A percentile compares a stretch with the other conserved stretches of the same genome.
phyloP scores from a whole-genome alignment of 2,113 vertebrate genomes.

The Nothocercus nigrocapillus region DNA sequence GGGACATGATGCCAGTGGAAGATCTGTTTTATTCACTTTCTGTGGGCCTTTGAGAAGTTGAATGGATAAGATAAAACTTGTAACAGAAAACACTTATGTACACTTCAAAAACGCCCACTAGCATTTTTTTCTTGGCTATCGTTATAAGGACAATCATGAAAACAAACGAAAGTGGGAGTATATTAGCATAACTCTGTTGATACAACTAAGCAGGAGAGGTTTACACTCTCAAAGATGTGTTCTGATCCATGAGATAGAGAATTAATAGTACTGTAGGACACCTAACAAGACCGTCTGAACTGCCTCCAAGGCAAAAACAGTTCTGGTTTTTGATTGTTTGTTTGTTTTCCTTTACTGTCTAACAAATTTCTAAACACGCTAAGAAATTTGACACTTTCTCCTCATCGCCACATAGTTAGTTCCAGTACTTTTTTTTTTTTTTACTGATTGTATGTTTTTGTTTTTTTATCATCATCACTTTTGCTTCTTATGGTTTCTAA shows the following conservation, averaged over 20 bases:
- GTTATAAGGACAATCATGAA: not conserved
- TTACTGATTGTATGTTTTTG: not conserved
- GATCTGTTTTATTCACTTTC: not conserved
- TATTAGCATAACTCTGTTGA: not conserved
- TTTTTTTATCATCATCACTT: not conserved
- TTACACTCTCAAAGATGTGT: not conserved
- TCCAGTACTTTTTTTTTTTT: not conserved
- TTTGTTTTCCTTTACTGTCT: not conserved
- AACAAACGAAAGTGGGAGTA: not conserved
- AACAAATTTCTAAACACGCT: not conserved
- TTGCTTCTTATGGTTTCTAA: not conserved
- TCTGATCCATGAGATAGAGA: not conserved
- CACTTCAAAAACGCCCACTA: not conserved
- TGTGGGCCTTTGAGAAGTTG: not conserved
- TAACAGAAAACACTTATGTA: rapidly evolving
- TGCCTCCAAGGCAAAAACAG: not conserved
- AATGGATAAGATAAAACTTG: not conserved
- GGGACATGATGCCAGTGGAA: not conserved
- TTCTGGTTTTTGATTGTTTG: not conserved
- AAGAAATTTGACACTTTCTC: too few relatives aligned
- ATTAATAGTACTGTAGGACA: not conserved
- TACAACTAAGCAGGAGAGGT: not conserved
- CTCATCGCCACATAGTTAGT: not conserved
- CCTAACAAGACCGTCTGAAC: not conserved
- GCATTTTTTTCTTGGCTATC: not conserved